Evolutionary conservation across 2,888 invertebrate species (phyloP), one percentile per base, ranked within the genome.

Genomic region (Agriopis aurantiaria): DNA sequence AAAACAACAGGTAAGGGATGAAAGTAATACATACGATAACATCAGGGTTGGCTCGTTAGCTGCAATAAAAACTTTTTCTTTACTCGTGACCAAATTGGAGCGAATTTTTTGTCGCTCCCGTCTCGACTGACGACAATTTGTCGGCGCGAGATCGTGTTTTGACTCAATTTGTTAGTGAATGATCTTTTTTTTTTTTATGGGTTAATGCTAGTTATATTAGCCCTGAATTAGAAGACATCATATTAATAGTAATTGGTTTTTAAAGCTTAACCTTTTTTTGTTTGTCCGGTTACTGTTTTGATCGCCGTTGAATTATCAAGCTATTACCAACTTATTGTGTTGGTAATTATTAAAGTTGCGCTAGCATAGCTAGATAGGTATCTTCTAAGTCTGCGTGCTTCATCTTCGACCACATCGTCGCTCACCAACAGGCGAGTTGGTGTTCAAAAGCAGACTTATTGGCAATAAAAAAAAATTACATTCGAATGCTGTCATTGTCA

Each of bases 21-120:
- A 92, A 93, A 93, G 91, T 92, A 92, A 93, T 93, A 92, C 88
- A 81, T 65, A 73, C 82, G 92, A 93, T 93, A 93, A 82, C 86
- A 92, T 93, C 92, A 78, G 87, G 89, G 87, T 83, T 86, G 84
- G 77, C 90, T 91, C 87, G 92, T 93, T 92, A 91, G 87, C 77
- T 82, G 87, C 88, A 92, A 92, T 93, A 91, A 92, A 93, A 88
- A 79, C 74, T 81, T 90, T 91, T 92, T 91, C 80, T 85, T 77
- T 87, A 85, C 58, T 61, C 49, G 56, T 56, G 41, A 62, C 65
- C n/a, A 65, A 64, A 65, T 80, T 88, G 86, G 88, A 88, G 92
- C 92, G 85, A 93, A 90, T 93, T 93, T 93, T 93, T 93, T 93
- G 88, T 81, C 72, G 83, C 83, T 77, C 71, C 85, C 74, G 91